Conservation (phyloP, 37 sponge, comb jelly and placozoan genomes). For the Spongilla lacustris region DNA sequence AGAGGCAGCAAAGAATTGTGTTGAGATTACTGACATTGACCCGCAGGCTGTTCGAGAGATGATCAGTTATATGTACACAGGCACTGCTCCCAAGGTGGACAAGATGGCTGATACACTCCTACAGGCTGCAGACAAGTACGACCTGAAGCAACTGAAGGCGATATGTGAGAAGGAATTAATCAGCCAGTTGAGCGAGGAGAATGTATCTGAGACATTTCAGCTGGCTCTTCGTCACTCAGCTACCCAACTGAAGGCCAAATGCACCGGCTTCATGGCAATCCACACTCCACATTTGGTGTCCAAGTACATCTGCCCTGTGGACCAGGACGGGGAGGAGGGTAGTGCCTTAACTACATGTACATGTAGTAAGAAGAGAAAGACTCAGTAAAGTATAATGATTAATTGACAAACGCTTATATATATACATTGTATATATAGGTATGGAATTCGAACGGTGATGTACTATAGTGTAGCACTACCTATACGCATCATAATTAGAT, state of each 20-base stretch:
- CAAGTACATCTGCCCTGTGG: background rate
- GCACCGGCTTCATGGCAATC: conserved; percentile 77
- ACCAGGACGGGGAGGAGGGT: background rate
- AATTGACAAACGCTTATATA: too few species aligned
- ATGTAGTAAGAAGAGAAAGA: background rate
- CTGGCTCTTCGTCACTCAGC: conserved; percentile 83
- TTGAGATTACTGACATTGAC: conserved; percentile 75
- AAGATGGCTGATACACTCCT: conserved; percentile 74
- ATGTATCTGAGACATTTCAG: conserved; percentile 74
- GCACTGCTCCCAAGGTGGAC: conserved; percentile 56
- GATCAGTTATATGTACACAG: conserved; percentile 91
- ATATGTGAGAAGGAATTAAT: conserved; percentile 84
- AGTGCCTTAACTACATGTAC: background rate
- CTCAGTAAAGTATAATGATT: conserved; percentile 1
- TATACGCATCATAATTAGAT: too few species aligned
- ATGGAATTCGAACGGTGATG: too few species aligned
- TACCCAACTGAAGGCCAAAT: conserved; percentile 66
- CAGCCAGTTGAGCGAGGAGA: conserved; percentile 65
- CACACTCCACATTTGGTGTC: conserved; percentile 75
- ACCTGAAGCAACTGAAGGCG: conserved; percentile 70
- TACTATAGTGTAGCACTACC: too few species aligned
- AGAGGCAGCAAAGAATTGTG: conserved; percentile 76
- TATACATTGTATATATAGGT: too few species aligned
- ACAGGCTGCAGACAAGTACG: conserved; percentile 91
- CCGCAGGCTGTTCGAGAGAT: conserved; percentile 71